A percentile compares a stretch with the other conserved stretches of the same genome.
phyloP scores from a whole-genome alignment of 2,113 vertebrate genomes.

The Antigone vipio region DNA sequence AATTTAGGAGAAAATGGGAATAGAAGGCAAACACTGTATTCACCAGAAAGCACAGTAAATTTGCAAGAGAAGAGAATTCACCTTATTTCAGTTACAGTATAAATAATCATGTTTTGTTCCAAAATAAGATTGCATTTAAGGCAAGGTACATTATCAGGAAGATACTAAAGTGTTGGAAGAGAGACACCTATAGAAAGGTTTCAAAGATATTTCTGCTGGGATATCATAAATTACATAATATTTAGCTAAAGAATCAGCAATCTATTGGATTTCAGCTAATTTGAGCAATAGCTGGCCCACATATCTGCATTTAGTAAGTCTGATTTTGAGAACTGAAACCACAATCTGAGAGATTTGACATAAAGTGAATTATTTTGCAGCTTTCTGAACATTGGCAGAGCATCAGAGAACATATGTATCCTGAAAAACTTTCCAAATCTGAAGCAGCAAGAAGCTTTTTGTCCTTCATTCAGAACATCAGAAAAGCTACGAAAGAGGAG shows the following conservation, averaged over 20 bases:
- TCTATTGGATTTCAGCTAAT: background rate
- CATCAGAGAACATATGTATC: slow-evolving; percentile 80
- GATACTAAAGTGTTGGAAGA: background rate
- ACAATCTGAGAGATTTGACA: background rate
- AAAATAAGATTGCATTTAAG: background rate
- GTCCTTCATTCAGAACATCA: slow-evolving; percentile 85
- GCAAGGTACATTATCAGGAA: background rate
- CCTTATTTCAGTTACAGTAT: background rate
- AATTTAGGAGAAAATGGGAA: background rate
- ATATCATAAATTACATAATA: background rate
- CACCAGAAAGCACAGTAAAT: background rate
- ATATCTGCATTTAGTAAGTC: background rate
- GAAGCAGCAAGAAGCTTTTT: slow-evolving; percentile 86
- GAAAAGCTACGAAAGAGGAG: slow-evolving; percentile 85
- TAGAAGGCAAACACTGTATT: background rate
- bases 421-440: slow-evolving; percentile 84
- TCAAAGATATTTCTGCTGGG: background rate
- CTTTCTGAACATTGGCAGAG: slow-evolving; percentile 87
- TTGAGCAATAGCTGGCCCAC: background rate
- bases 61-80: background rate
- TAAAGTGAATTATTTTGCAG: slow-evolving; percentile 59
- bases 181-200: background rate
- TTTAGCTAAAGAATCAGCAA: background rate
- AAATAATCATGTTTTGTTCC: background rate
- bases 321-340: background rate